Base-by-base conservation (phyloP, 2,113 vertebrate genomes). In the Ploceus nigricollis region DNA sequence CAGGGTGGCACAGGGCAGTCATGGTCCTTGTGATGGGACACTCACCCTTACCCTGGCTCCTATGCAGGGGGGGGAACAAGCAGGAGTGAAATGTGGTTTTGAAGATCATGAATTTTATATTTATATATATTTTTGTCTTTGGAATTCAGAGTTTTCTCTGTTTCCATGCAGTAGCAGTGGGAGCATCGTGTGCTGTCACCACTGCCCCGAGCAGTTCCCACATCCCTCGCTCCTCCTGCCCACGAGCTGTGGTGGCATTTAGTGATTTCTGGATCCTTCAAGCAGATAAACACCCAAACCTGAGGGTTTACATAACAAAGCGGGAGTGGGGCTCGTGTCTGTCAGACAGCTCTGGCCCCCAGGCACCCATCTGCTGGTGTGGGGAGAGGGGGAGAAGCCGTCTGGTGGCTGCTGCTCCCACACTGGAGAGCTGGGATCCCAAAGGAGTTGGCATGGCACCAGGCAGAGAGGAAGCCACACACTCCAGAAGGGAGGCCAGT, bases 321-420 rank as follows among this genome's bases (percentile, higher is more conserved):
- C 0, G 0, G 50, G 93, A 89, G 85, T 1, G 9, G 81, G 87
- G 64, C 77, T 93, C 1, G 0, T 79, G 57, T 87, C 90, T 95
- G 92, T 86, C 96, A 95, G 95, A 83, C 92, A 77, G 82, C 83
- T 81, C 76, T 8, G 0, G 76, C 66, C 76, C 80, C 68, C 20
- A 1, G 68, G 50, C 60, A 87, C 64, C 94, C 92, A 93, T 97
- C 95, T 97, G 97, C 69, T 65, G 65, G 21, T 1, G 16, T 18
- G 13, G 70, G 56, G 48, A 57, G 33, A 37, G 25, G 37, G 33
- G 56, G 22, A 69, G 58, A 80, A 58, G 56, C 78, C 0, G 35
- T 93, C 91, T 92, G 72, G 37, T 89, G 63, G 73, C 61, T 76
- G 69, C 77, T 88, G 87, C 40, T 87, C 45, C 87, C 69, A 58